Base-by-base conservation (phyloP, 2,797 vertebrate genomes). In the Brachyrhaphis roseni region DNA sequence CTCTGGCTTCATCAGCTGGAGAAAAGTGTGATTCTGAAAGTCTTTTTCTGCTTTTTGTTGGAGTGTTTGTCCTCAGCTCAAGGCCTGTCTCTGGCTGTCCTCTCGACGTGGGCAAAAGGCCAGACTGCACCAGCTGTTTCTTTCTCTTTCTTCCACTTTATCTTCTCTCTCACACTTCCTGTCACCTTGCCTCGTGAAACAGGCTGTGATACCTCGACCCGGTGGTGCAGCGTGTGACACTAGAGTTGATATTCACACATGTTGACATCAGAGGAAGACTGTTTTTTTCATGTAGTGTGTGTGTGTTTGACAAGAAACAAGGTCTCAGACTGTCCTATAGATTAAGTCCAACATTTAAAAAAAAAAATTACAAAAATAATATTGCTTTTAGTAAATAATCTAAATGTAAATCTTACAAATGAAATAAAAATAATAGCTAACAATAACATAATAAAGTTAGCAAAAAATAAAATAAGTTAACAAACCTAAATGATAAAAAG, bases 91-190 rank as follows among this genome's bases (percentile, higher is more conserved):
- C 64, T 59, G 90, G 81, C 88, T 87, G 88, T 92, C 84, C 82
- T 86, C 73, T 88, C 66, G 57, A 82, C 80, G 2, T 87, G 74
- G 88, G 87, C 92, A 49, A 78, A 74, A 0, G 66, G 78, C 92
- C 92, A 90, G 84, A 41, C 78, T 82, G 83, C 81, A 92, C 82
- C 93, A 93, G 92, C 93, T 93, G 91, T 89, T 90, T 89, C 84
- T 82, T 80, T 87, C 89, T 81, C 82, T 82, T 82, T 85, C 86
- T 81, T 84, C 79, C 83, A 23, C 86, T 81, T 86, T 89, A 88
- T 90, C 89, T 87, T 68, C 79, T 75, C 82, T 16, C 74, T 88
- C 84, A 73, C 80, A 85, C 82, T 57, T 66, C 86, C 81, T 78
- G 85, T 90, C 83, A 77, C 78, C 81, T 83, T 45, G 75, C 77